These are phyloP conservation scores for Eunapius fragilis DNA, from an alignment of 37 sponge, comb jelly and placozoan species.

Conservation along the genomic window DNA sequence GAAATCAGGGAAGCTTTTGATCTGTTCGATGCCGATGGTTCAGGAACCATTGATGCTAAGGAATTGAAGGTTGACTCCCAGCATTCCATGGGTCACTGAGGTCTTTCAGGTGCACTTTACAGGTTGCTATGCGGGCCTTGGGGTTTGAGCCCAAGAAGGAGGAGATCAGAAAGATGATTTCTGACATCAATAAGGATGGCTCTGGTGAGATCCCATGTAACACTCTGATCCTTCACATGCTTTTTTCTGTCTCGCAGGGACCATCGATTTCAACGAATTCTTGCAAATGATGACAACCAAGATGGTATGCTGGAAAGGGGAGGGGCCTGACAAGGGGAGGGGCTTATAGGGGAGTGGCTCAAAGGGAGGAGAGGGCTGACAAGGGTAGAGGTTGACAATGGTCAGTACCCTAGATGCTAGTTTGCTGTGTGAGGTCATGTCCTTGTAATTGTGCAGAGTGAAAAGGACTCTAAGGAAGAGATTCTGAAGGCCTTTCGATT, in stretches of 20 bases:
- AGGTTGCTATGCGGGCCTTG: slow-evolving; percentile 97
- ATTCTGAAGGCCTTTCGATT: slow-evolving; percentile 95
- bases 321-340: no score
- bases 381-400: no score
- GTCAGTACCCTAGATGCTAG: no score
- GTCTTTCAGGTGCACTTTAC: not conserved
- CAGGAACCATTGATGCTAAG: slow-evolving; percentile 96
- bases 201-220: slow-evolving; percentile 52
- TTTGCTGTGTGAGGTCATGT: not conserved
- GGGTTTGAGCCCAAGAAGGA: slow-evolving; percentile 99
- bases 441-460: slow-evolving; percentile 52
- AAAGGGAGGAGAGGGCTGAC: no score
- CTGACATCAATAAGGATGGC: slow-evolving; percentile 95
- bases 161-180: slow-evolving; percentile 95
- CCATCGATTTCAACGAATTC: slow-evolving; percentile 97
- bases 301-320: slow-evolving; percentile 72
- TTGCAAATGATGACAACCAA: slow-evolving; percentile 97
- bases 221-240: not conserved
- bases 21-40: slow-evolving; percentile 97
- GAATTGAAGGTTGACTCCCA: slow-evolving; percentile 92
- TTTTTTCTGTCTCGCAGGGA: slow-evolving; percentile 61
- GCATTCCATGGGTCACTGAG: not conserved
- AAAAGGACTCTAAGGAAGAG: slow-evolving; percentile 97
- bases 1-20: slow-evolving; percentile 99
- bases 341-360: no score